phyloP scores from a whole-genome alignment of 2,888 invertebrate species.

The Parnassius mnemosyne region DNA sequence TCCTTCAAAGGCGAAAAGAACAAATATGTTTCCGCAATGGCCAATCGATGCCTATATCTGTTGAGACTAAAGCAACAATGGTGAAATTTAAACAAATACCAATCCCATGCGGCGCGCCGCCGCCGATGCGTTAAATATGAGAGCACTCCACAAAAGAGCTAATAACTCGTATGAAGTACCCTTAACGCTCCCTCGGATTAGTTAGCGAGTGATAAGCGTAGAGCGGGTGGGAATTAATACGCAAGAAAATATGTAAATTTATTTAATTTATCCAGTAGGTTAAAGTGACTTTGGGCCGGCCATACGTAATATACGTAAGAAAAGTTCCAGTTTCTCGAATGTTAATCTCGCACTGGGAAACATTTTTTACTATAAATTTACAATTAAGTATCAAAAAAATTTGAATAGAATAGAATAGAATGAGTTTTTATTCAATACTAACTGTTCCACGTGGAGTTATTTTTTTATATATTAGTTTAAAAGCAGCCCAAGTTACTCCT shows the following conservation, averaged over 20 bases:
- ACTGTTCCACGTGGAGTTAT: no score
- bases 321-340: no score
- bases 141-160: slow-evolving; percentile 68
- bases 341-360: no score
- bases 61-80: slow-evolving; percentile 30
- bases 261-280: no score
- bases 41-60: slow-evolving; percentile 17
- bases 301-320: no score
- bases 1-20: slow-evolving; percentile 1
- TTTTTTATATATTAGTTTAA: no score
- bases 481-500: no score
- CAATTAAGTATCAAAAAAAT: no score
- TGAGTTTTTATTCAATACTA: no score
- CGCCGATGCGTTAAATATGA: slow-evolving; percentile 67
- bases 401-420: no score
- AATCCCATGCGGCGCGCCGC: slow-evolving; percentile 47
- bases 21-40: slow-evolving; percentile 11
- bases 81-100: slow-evolving; percentile 43
- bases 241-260: slow-evolving; percentile 27
- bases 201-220: slow-evolving; percentile 28
- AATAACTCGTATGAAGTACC: slow-evolving; percentile 76
- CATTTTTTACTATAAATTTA: no score
- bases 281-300: no score
- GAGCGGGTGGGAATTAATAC: slow-evolving; percentile 30
- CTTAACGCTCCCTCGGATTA: slow-evolving; percentile 50